phyloP scores from a whole-genome alignment of 2,797 vertebrate species.

The Cercopithecus hamlyni region DNA sequence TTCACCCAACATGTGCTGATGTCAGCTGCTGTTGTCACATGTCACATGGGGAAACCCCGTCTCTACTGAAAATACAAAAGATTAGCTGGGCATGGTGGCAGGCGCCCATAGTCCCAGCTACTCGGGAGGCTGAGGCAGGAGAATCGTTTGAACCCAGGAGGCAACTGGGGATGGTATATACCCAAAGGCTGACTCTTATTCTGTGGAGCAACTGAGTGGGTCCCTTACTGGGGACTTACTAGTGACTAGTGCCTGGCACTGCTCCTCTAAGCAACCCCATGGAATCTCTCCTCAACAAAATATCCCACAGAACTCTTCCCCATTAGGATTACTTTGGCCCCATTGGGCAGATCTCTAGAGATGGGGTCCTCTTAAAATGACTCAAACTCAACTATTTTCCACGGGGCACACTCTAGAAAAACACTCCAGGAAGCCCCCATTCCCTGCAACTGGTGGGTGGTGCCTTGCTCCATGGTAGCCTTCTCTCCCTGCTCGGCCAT shows the following conservation, averaged over 20 bases:
- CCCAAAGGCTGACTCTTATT: neutral
- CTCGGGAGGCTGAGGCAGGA: neutral
- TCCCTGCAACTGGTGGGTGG: neutral
- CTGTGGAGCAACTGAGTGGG: neutral
- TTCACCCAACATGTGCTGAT: neutral
- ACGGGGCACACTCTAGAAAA: neutral
- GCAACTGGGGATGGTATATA: fast-evolving
- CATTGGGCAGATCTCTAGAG: neutral
- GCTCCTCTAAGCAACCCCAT: neutral
- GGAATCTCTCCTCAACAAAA: neutral
- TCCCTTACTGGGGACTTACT: neutral
- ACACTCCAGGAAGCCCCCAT: neutral
- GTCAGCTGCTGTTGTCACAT: neutral
- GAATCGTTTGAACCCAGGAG: neutral
- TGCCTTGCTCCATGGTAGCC: neutral
- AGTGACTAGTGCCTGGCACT: neutral
- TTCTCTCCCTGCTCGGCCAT: neutral
- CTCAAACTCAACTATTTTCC: neutral
- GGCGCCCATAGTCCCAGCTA: too few species aligned
- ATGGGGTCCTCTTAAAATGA: neutral
- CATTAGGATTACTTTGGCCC: neutral
- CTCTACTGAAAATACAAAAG: neutral
- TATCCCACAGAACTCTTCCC: neutral
- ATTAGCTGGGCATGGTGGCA: neutral
- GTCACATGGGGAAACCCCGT: neutral